Conservation (phyloP, 2,888 invertebrate species). For the Drosophila neoperkinsi region DNA sequence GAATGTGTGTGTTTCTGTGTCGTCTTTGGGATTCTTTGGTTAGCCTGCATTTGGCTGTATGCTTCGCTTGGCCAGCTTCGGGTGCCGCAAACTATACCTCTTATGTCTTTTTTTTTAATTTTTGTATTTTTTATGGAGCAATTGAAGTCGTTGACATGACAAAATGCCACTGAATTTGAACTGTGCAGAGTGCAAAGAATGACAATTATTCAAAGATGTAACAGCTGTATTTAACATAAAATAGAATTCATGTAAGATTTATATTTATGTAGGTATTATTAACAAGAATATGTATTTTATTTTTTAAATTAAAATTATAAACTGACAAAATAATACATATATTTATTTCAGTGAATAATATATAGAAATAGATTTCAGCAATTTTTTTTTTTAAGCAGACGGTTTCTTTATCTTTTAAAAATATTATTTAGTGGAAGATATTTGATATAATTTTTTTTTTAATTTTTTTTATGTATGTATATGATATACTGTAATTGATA, state of each 20-base stretch:
- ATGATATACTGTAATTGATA: neutral
- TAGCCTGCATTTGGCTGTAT: conserved; percentile 62
- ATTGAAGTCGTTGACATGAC: conserved; percentile 51
- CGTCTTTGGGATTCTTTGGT: conserved; percentile 50
- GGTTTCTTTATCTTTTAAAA: neutral
- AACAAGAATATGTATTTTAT: neutral
- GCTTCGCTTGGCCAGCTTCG: conserved; percentile 56
- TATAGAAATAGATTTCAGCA: neutral
- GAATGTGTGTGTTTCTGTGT: conserved; percentile 11
- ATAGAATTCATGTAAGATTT: neutral
- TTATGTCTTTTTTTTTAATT: neutral
- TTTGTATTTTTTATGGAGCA: conserved; percentile 34
- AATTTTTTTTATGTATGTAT: neutral
- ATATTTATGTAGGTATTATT: neutral
- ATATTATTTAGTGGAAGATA: neutral
- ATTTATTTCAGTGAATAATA: neutral
- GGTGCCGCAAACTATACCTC: conserved; percentile 28
- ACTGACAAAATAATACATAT: neutral
- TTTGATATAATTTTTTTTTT: neutral
- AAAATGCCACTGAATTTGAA: conserved; percentile 60
- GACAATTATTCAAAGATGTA: neutral
- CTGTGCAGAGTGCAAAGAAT: conserved; percentile 10
- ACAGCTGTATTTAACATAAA: neutral
- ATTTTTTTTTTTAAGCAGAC: neutral
- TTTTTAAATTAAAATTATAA: fast-evolving